Evolutionary conservation across 1,140 invertebrate genomes (phyloP).

Genomic region (Lycorma delicatula): DNA sequence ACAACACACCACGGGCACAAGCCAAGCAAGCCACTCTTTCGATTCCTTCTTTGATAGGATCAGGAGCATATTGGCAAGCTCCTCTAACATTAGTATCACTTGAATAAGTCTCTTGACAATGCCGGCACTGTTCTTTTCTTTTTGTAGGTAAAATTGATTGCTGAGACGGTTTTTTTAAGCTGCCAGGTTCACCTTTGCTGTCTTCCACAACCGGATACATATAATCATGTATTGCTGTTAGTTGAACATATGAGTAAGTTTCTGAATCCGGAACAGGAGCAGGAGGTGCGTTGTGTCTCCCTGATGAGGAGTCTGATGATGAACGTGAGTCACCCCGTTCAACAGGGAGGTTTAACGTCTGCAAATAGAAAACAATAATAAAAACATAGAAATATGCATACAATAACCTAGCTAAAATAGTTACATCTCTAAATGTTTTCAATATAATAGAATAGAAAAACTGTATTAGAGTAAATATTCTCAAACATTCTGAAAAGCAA

Average conservation of each 20-base stretch:
- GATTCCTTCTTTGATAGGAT: constrained; percentile 69
- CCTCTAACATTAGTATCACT: constrained; percentile 38
- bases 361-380: constrained; percentile 30
- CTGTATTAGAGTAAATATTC: too few relatives aligned
- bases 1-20: constrained; percentile 79
- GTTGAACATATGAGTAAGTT: constrained; percentile 77
- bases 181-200: constrained; percentile 40
- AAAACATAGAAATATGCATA: too few relatives aligned
- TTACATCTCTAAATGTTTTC: too few relatives aligned
- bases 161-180: constrained; percentile 18
- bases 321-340: constrained; percentile 57
- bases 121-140: constrained; percentile 42
- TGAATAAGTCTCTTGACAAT: constrained; percentile 43
- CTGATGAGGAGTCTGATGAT: constrained; percentile 50
- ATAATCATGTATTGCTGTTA: constrained; percentile 73
- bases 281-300: constrained; percentile 31
- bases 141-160: constrained; percentile 39
- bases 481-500: too few relatives aligned
- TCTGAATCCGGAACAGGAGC: constrained; percentile 41
- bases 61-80: constrained; percentile 81
- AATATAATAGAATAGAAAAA: too few relatives aligned
- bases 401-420: too few relatives aligned
- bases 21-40: constrained; percentile 75
- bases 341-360: constrained; percentile 73
- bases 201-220: constrained; percentile 67